Conservation (phyloP, 2,888 invertebrate species). For the Drosophila formosana region DNA sequence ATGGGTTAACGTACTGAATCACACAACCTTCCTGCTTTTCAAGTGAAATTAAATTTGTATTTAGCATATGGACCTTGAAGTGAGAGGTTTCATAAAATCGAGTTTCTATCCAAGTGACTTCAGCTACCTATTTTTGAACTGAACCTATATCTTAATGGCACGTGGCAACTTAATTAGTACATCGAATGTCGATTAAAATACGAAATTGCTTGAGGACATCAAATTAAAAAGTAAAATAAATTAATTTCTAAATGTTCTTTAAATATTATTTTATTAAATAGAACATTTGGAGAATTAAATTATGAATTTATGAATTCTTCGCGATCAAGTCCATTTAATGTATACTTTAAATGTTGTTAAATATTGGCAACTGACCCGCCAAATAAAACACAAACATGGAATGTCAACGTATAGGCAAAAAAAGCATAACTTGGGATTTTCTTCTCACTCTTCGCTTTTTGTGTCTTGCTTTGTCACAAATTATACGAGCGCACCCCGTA, state of each 20-base stretch:
- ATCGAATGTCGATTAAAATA: no score
- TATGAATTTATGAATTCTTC: no score
- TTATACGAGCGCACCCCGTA: constrained; percentile 34
- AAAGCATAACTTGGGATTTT: constrained; percentile 66
- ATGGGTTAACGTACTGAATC: constrained; percentile 61
- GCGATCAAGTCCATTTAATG: no score
- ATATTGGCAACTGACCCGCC: neutral
- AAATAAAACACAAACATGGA: constrained; percentile 13
- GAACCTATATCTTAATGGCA: no score
- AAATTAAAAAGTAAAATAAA: no score
- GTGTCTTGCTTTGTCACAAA: constrained; percentile 14
- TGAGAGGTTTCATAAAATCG: neutral
- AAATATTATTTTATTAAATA: no score
- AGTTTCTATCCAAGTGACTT: no score
- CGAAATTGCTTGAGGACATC: no score
- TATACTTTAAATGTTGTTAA: neutral
- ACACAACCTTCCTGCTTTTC: constrained; percentile 47
- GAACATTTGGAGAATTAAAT: no score
- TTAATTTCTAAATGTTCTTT: no score
- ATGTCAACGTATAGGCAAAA: constrained; percentile 60
- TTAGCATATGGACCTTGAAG: constrained; percentile 15
- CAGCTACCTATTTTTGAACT: no score
- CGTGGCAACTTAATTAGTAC: no score
- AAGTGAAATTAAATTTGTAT: constrained; percentile 48
- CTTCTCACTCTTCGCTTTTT: constrained; percentile 60